Evolutionary conservation across 2,888 invertebrate genomes (phyloP), one percentile per base, ranked within the genome.

Genomic region (Lasioglossum calceatum): DNA sequence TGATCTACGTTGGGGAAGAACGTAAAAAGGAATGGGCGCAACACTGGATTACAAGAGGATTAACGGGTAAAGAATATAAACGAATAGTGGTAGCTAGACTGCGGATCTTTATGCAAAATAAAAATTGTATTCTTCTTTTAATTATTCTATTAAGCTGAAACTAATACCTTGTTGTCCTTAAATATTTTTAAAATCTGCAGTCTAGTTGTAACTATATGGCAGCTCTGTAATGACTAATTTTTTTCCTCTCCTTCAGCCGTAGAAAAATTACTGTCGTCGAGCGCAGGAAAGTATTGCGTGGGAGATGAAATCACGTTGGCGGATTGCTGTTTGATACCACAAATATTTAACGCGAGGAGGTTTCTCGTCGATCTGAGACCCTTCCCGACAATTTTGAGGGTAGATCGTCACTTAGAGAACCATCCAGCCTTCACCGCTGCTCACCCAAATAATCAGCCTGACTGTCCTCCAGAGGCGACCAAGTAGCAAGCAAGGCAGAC

Each of bases 231-330:
- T 70, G 27, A 81, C 2, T 23, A 19, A 36, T 39, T 61, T 39
- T 36, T 50, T 84, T 42, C 19, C 14, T 42, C 4, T 58, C n/a
- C 88, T 95, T 78, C 97, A 94, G 99, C 98, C 0, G 97, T 99
- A 12, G 99, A 99, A 96, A 97, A 98, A 94, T 96, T 98, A 54
- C 95, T 99, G 16, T 97, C 97, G 0, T 96, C 97, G 4, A 97
- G 97, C 77, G 98, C 99, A 76, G 98, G 98, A 14, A 98, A 98
- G 94, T 99, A 98, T 94, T 98, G 98, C 94, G 98, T 99, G 4
- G 99, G 99, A 0, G 98, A 99, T 95, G 97, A 98, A 91, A 97
- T 99, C 84, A 98, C 99, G 0, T 96, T 99, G 93, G 99, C 99
- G 8, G 99, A 99, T 95, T 98, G 99, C 93, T 99, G 98, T 94